Base-by-base conservation (phyloP, 2,888 invertebrate species). In the Hyposoter didymator region DNA sequence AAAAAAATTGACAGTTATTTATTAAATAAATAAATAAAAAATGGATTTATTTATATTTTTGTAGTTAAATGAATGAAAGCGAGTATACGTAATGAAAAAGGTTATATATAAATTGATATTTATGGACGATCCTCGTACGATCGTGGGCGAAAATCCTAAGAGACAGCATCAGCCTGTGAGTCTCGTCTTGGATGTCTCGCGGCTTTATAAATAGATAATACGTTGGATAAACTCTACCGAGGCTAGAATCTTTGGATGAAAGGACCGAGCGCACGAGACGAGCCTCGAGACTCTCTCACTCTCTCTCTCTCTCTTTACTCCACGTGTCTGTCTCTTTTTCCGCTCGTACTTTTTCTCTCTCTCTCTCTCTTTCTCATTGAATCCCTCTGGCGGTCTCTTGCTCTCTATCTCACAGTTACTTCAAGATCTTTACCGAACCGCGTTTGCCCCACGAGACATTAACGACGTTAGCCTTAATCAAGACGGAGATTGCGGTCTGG, bases 161-260 rank as follows among this genome's bases (percentile, higher is more conserved):
- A 47, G 45, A 49, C 43, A 72, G 32, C 84, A 39, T 82, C 85
- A 82, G 82, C 79, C 82, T 79, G 74, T 75, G 76, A 83, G 85
- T 85, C 86, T 84, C 86, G 84, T 85, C 85, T 80, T 66, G 74
- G 64, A 67, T 55, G 84, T 85, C 85, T 85, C 80, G 75, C 62
- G 82, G 76, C 82, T 85, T 87, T 91, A 92, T 92, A 91, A 92
- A 92, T 92, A 92, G 91, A 91, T 90, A 91, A 91, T 88, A 88
- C 88, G 84, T 84, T 87, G 89, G 89, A 90, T 90, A 90, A 92
- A 89, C 89, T 90, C 87, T 75, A 79, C 78, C 14, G 87, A 84
- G 86, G 87, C 88, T 86, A 87, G 90, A 88, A 90, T 89, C 88
- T 59, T 59, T 87, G 86, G 88, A 90, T 89, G 91, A 90, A 89